Percentiles rank a stretch among this genome's conserved stretches.
phyloP scores from a whole-genome alignment of 2,888 invertebrate species.

The Sicus ferrugineus region DNA sequence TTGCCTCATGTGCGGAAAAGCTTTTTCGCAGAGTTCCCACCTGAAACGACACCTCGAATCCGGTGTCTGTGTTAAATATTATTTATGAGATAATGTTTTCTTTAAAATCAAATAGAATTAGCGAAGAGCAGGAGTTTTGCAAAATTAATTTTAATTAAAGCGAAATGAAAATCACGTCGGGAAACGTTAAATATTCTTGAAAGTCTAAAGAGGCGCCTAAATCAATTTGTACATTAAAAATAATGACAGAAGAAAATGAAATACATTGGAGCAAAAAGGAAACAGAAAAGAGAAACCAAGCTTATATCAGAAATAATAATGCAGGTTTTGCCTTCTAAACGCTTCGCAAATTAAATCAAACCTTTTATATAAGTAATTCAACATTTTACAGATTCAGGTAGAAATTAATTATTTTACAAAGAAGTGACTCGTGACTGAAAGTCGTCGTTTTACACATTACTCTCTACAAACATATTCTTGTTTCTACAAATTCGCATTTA shows the following conservation, averaged over 20 bases:
- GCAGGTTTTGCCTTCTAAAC: no score
- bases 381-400: no score
- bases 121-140: constrained; percentile 48
- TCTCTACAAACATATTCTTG: no score
- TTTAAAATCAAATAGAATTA: constrained; percentile 64
- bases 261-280: constrained; percentile 20
- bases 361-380: no score
- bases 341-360: no score
- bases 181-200: no score
- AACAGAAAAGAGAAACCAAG: constrained; percentile 15
- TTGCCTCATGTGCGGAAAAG: constrained; percentile 72
- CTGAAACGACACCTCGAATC: constrained; percentile 69
- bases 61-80: constrained; percentile 66
- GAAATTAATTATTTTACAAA: no score
- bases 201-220: no score
- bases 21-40: constrained; percentile 76
- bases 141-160: constrained; percentile 5
- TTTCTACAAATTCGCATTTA: no score
- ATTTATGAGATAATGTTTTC: constrained; percentile 66
- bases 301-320: no score
- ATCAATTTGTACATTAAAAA: neutral
- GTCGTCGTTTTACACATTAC: no score
- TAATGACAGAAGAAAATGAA: constrained; percentile 3
- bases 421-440: no score
- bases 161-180: neutral